phyloP scores from a whole-genome alignment of 2,797 vertebrate species.

The Rhinoraja longicauda region DNA sequence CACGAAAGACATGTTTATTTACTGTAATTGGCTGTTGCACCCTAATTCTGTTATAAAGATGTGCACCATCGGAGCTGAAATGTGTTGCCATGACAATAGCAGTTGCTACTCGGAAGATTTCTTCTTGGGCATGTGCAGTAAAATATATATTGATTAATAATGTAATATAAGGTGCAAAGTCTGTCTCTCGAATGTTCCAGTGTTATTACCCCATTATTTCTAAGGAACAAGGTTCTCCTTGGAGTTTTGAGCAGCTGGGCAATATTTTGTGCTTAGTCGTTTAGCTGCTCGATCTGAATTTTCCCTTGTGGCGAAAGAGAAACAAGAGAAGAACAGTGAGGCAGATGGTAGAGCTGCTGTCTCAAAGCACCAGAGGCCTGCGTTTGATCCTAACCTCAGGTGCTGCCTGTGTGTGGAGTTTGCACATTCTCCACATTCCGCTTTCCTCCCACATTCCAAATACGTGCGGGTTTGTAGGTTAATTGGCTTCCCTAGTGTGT shows the following conservation, averaged over 20 bases:
- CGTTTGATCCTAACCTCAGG: no score
- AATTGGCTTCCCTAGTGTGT: no score
- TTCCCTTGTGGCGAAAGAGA: not conserved
- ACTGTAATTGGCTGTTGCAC: conserved; percentile 21
- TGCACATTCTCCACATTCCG: no score
- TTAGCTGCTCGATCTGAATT: not conserved
- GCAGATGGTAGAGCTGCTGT: no score
- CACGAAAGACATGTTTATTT: conserved; percentile 33
- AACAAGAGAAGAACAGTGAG: no score
- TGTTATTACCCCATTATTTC: not conserved
- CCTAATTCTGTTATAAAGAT: conserved; percentile 24
- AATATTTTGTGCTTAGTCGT: not conserved
- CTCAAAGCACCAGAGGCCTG: no score
- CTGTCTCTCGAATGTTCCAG: not conserved
- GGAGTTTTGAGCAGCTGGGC: not conserved
- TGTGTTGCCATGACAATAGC: conserved; percentile 5
- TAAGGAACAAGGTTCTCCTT: not conserved
- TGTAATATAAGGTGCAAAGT: not conserved
- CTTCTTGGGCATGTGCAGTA: not conserved
- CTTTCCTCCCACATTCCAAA: no score
- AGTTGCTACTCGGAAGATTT: not conserved
- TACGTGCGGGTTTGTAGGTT: no score
- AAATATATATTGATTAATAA: conserved; percentile 27
- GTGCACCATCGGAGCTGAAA: not conserved
- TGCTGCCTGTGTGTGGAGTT: no score